Evolutionary conservation across 1,140 invertebrate genomes (phyloP).

Genomic region (Trinorchestia longiramus): DNA sequence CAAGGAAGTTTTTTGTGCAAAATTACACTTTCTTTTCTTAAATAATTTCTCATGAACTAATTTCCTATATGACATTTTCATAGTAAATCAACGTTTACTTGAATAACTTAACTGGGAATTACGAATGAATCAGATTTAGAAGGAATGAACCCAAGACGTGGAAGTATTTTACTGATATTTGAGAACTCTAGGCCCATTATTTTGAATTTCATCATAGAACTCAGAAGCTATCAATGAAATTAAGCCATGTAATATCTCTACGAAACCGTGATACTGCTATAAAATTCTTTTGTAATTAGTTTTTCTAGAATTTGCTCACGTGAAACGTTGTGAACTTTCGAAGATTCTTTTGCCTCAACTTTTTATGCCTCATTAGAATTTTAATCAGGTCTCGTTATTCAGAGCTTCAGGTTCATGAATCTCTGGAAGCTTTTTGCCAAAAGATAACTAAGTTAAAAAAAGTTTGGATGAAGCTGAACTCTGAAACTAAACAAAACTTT

Average conservation of each 20-base stretch:
- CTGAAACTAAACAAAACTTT: no score
- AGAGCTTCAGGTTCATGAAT: slow-evolving; percentile 7
- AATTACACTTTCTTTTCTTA: no score
- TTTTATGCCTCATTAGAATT: slow-evolving; percentile 2
- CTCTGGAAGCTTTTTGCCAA: background rate
- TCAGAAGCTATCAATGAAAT: background rate
- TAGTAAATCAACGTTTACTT: no score
- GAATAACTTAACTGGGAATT: no score
- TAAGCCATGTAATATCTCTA: background rate
- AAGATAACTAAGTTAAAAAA: background rate
- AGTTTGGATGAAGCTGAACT: no score
- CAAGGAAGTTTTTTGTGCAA: no score
- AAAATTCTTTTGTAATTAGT: background rate
- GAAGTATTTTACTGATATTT: background rate
- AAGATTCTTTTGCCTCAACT: background rate
- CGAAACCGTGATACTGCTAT: background rate
- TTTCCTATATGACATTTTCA: no score
- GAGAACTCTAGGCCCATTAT: background rate
- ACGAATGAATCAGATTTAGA: background rate
- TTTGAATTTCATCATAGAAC: background rate
- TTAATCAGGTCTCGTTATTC: background rate
- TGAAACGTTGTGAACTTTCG: background rate
- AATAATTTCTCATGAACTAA: no score
- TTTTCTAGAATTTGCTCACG: background rate
- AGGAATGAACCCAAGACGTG: background rate